Conservation (phyloP, 2,113 vertebrate genomes). For the Bubo blakistoni region DNA sequence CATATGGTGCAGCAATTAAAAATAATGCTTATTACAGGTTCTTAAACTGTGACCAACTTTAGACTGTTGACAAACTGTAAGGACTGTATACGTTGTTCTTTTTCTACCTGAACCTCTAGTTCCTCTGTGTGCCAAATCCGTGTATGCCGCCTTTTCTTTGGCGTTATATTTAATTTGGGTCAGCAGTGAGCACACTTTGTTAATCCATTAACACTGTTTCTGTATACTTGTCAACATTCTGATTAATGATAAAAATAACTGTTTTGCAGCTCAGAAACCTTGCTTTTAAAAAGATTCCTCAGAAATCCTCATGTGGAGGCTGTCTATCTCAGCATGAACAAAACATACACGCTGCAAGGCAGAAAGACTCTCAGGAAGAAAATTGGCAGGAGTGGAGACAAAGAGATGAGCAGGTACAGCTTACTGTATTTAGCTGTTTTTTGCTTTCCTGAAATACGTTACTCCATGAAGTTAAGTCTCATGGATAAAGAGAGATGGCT, state of each 20-base stretch:
- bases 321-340: constrained; percentile 79
- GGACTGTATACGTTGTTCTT: neutral
- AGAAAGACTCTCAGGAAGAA: constrained; percentile 72
- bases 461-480: neutral
- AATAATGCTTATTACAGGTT: neutral
- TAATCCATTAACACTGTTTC: neutral
- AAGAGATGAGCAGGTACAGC: constrained; percentile 87
- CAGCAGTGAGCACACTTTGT: neutral
- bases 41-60: neutral
- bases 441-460: neutral
- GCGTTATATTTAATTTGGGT: neutral
- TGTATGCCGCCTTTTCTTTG: neutral
- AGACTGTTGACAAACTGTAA: neutral
- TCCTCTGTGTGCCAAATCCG: neutral
- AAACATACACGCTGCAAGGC: constrained; percentile 55
- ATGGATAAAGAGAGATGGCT: neutral
- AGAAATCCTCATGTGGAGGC: constrained; percentile 79
- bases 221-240: neutral
- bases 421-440: neutral
- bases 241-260: neutral
- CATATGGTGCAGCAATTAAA: neutral
- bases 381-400: constrained; percentile 93
- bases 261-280: constrained; percentile 85
- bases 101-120: neutral
- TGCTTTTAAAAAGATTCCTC: constrained; percentile 94